Conservation (phyloP, 2,797 vertebrate species). For the Sebastes miniatus region DNA sequence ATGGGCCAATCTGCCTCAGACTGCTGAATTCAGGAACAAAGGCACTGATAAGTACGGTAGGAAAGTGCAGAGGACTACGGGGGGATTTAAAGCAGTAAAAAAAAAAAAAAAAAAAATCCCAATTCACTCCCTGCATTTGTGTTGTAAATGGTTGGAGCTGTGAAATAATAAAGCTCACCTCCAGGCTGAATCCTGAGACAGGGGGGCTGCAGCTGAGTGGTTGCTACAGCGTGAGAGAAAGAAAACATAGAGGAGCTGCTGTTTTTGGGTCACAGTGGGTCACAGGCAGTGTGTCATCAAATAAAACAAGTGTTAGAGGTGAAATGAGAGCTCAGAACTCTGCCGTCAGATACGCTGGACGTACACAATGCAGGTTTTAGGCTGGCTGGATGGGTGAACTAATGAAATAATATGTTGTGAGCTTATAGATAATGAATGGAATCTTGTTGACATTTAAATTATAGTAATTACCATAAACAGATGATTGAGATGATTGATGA, state of each 20-base stretch:
- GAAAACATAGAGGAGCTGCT: conserved; percentile 7
- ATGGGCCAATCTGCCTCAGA: conserved; percentile 74
- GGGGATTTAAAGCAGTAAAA: conserved; percentile 46
- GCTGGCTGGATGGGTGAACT: not conserved
- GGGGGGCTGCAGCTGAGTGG: not conserved
- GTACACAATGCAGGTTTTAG: not conserved
- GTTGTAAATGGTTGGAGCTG: conserved; percentile 36
- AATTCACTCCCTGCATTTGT: conserved; percentile 29
- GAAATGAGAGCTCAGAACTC: conserved; percentile 11
- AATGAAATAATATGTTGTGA: not conserved
- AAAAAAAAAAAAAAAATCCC: conserved; percentile 12
- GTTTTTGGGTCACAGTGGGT: conserved; percentile 32
- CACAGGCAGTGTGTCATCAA: conserved; percentile 13
- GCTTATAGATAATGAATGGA: not conserved
- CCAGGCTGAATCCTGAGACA: conserved; percentile 3
- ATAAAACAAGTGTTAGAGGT: conserved; percentile 28
- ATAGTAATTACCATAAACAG: not conserved
- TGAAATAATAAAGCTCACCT: conserved; percentile 30
- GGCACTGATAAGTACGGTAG: conserved; percentile 64
- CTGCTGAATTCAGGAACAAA: conserved; percentile 78
- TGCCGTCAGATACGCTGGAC: not conserved
- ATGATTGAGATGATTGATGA: not conserved
- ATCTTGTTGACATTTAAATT: not conserved
- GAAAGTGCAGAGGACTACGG: conserved; percentile 49
- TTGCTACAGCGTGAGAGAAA: not conserved